Evolutionary conservation across 2,113 vertebrate genomes (phyloP).

Genomic region (Xyliphius kryptos): DNA sequence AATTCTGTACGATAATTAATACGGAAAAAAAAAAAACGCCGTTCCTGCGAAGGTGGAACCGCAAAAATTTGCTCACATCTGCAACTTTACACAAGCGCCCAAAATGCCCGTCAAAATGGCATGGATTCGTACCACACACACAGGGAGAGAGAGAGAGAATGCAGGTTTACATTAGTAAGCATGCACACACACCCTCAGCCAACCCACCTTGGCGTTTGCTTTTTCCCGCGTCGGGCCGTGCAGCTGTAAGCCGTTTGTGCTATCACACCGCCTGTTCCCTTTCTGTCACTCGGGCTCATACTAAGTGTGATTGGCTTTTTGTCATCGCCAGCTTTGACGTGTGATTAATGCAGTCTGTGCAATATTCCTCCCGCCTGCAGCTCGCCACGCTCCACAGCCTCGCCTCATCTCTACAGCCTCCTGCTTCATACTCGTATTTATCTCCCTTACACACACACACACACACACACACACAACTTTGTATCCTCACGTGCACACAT

Average conservation of each 20-base stretch:
- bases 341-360: constrained; percentile 38
- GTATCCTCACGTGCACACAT: too few species aligned
- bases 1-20: too few species aligned
- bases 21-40: too few species aligned
- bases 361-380: constrained; percentile 39
- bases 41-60: too few species aligned
- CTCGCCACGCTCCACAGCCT: constrained; percentile 41
- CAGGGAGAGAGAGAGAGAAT: too few species aligned
- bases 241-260: constrained; percentile 23
- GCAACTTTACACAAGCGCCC: too few species aligned
- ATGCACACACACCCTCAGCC: not conserved
- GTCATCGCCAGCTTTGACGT: constrained; percentile 35
- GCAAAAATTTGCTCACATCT: too few species aligned
- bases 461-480: constrained; percentile 9
- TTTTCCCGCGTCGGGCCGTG: not conserved
- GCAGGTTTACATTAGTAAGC: too few species aligned
- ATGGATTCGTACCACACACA: too few species aligned
- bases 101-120: too few species aligned
- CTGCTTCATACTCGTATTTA: too few species aligned
- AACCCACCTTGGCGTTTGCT: not conserved
- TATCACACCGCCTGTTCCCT: constrained; percentile 20
- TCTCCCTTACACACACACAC: constrained; percentile 27
- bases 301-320: constrained; percentile 21
- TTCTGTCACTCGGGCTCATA: constrained; percentile 8
- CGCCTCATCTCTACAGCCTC: constrained; percentile 42